Evolutionary conservation across 64 coral and sea anemone species (phyloP).

Genomic region (Montipora cactus): DNA sequence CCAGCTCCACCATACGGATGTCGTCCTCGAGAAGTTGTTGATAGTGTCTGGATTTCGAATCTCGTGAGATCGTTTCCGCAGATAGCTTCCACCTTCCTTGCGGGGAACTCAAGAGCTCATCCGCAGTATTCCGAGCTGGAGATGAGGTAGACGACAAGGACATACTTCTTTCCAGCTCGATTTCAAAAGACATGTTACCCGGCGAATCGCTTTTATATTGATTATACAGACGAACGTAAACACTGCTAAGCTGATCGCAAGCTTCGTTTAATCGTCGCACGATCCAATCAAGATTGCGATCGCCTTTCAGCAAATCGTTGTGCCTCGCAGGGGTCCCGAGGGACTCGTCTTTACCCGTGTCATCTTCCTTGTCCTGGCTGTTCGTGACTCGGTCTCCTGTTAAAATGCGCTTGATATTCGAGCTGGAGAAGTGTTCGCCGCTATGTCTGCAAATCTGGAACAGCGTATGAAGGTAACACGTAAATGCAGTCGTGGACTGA

Average conservation of each 20-base stretch:
- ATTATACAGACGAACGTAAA: constrained; percentile 89
- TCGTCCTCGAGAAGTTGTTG: constrained; percentile 81
- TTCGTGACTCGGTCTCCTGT: constrained; percentile 82
- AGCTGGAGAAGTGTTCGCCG: constrained; percentile 95
- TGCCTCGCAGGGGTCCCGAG: constrained; percentile 51
- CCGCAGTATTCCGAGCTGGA: constrained; percentile 67
- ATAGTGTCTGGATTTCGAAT: constrained; percentile 68
- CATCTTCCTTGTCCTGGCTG: constrained; percentile 72
- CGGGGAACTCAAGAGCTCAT: constrained; percentile 43
- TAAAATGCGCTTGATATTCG: constrained; percentile 95
- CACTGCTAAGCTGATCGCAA: constrained; percentile 94
- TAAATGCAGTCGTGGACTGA: constrained; percentile 95
- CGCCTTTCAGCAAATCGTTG: constrained; percentile 89
- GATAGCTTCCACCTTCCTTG: constrained; percentile 15
- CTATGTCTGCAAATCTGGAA: constrained; percentile 98
- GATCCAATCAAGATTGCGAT: constrained; percentile 95
- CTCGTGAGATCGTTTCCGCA: constrained; percentile 41
- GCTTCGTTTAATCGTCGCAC: constrained; percentile 93
- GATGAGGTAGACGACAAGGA: constrained; percentile 79
- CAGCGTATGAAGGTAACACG: constrained; percentile 94
- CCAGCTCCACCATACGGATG: constrained; percentile 77
- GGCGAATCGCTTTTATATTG: constrained; percentile 79
- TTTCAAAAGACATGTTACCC: constrained; percentile 45
- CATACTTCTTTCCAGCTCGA: constrained; percentile 80
- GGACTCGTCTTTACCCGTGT: constrained; percentile 61